Percentiles rank a stretch among this genome's conserved stretches.
Evolutionary conservation across 1,140 invertebrate species (phyloP).

Genomic region (Sycobia sp.): DNA sequence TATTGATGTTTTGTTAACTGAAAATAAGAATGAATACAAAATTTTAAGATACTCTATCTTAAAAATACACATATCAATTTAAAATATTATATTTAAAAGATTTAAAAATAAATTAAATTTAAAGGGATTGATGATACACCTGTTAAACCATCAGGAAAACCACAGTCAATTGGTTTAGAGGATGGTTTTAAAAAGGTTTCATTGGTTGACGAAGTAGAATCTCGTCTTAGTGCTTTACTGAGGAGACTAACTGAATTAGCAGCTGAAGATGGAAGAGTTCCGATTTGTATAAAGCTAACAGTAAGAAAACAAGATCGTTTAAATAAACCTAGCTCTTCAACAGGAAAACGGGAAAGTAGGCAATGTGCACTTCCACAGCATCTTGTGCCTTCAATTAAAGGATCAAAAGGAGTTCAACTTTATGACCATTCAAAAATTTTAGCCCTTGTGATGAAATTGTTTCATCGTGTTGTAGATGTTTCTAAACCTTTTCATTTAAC

Average conservation of each 20-base stretch:
- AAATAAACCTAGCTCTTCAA: conserved; percentile 56
- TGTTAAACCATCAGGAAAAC: conserved; percentile 73
- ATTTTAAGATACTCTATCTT: too few relatives aligned
- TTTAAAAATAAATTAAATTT: neutral
- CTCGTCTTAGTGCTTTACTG: conserved; percentile 69
- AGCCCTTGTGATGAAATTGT: conserved; percentile 74
- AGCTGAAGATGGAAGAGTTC: conserved; percentile 76
- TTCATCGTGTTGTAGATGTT: conserved; percentile 73
- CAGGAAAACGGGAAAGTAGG: conserved; percentile 72
- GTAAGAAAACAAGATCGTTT: conserved; percentile 70
- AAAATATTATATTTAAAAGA: too few relatives aligned
- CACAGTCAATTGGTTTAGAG: conserved; percentile 75
- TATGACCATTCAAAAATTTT: conserved; percentile 70
- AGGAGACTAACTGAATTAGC: conserved; percentile 72
- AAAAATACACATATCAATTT: too few relatives aligned
- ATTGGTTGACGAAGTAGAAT: conserved; percentile 72
- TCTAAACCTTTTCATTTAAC: conserved; percentile 78
- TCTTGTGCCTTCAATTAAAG: conserved; percentile 64
- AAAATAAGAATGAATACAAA: too few relatives aligned
- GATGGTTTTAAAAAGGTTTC: conserved; percentile 75
- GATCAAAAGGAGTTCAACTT: conserved; percentile 47
- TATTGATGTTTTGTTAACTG: too few relatives aligned
- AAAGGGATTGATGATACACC: conserved; percentile 66
- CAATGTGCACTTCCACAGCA: conserved; percentile 73
- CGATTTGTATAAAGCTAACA: conserved; percentile 73